Percentiles rank a stretch among this genome's conserved stretches.
Evolutionary conservation across 2,797 vertebrate species (phyloP).

Genomic region (Gymnothorax javanicus): DNA sequence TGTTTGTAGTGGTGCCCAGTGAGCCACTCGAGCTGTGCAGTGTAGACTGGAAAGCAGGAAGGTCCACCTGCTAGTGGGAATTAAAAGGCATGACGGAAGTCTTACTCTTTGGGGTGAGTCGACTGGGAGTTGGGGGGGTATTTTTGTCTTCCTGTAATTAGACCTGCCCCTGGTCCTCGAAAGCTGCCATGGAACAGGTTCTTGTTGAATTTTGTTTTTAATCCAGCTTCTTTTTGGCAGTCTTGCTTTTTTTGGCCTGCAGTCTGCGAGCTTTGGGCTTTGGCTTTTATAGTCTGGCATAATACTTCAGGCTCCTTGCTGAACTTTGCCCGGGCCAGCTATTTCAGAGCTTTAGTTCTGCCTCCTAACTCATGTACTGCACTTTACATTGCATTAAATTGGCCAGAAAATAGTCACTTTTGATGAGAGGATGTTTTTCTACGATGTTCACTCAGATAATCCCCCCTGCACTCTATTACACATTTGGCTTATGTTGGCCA

Average conservation of each 20-base stretch:
- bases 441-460: not conserved
- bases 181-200: slow-evolving; percentile 5
- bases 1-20: not conserved
- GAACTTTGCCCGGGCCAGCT: slow-evolving; percentile 11
- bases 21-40: not conserved
- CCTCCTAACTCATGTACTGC: not conserved
- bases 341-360: not conserved
- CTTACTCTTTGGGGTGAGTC: slow-evolving; percentile 34
- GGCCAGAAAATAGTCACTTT: not conserved
- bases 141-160: slow-evolving; percentile 30
- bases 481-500: not conserved
- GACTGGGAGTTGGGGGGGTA: slow-evolving; percentile 25
- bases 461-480: not conserved
- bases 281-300: not conserved
- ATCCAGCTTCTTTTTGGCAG: not conserved
- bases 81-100: slow-evolving; percentile 43
- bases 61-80: slow-evolving; percentile 45
- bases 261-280: not conserved
- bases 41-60: not conserved
- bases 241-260: not conserved
- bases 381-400: not conserved
- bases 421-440: not conserved
- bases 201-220: slow-evolving; percentile 5
- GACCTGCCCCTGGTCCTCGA: slow-evolving; percentile 33
- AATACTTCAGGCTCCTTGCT: not conserved